These are phyloP conservation scores for Acipenser ruthenus DNA, from an alignment of 2,797 vertebrate species.

Conservation along the genomic window DNA sequence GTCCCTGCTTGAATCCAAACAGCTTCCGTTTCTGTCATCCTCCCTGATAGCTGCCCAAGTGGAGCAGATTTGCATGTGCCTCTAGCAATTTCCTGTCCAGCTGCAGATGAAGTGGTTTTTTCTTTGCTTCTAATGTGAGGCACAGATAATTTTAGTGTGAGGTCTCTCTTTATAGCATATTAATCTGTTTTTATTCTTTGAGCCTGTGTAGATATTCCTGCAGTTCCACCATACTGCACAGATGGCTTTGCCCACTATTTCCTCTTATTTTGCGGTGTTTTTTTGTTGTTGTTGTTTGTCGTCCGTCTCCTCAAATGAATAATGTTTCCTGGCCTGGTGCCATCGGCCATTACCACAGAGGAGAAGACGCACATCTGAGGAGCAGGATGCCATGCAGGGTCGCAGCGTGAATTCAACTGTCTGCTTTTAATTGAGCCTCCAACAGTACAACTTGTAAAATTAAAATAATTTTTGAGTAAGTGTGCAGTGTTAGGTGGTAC, in stretches of 20 bases:
- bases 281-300: conserved; percentile 52
- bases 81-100: conserved; percentile 86
- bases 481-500: too few species aligned
- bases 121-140: conserved; percentile 26
- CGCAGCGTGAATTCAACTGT: conserved; percentile 58
- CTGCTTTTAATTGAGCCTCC: conserved; percentile 31
- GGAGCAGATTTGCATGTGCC: conserved; percentile 65
- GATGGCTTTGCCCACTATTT: conserved; percentile 58
- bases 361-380: conserved; percentile 66
- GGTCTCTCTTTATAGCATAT: conserved; percentile 63
- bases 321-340: conserved; percentile 58
- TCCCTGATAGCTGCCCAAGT: conserved; percentile 65
- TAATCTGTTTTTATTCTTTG: conserved; percentile 52
- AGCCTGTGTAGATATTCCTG: conserved; percentile 45
- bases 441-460: not conserved
- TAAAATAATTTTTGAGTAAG: too few species aligned
- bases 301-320: conserved; percentile 67
- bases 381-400: conserved; percentile 56
- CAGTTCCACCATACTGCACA: conserved; percentile 47
- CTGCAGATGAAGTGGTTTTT: conserved; percentile 66
- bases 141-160: conserved; percentile 58
- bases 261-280: conserved; percentile 37
- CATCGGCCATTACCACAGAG: conserved; percentile 63
- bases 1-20: conserved; percentile 70
- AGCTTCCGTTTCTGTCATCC: conserved; percentile 74